phyloP scores from a whole-genome alignment of 2,113 vertebrate genomes.

The Sarotherodon lohbergeri region DNA sequence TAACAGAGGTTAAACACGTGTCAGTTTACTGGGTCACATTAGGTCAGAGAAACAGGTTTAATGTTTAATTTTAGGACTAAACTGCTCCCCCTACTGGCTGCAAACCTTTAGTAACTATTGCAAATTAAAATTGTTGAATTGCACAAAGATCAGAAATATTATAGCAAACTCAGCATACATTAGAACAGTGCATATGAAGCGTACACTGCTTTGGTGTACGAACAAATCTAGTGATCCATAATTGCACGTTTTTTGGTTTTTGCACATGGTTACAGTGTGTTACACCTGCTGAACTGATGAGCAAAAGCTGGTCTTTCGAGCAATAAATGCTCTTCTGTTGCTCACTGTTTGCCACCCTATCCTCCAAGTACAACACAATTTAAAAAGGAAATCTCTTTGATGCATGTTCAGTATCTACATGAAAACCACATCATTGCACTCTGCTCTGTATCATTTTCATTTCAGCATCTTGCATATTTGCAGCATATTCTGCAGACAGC shows the following conservation, averaged over 20 bases:
- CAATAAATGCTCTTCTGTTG: neutral
- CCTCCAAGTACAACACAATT: neutral
- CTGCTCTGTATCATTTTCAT: neutral
- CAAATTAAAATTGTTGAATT: no score
- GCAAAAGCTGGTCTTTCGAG: neutral
- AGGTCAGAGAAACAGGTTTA: neutral
- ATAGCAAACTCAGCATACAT: neutral
- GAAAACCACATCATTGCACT: neutral
- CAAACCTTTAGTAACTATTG: neutral
- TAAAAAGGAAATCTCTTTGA: neutral
- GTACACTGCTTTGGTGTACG: neutral
- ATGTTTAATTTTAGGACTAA: neutral
- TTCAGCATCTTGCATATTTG: neutral
- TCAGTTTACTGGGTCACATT: neutral
- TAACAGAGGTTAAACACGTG: neutral
- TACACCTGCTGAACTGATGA: neutral
- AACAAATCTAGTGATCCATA: neutral
- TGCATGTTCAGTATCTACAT: neutral
- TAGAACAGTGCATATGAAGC: neutral
- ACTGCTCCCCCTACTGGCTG: conserved; percentile 38
- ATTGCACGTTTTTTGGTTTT: neutral
- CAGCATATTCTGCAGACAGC: neutral
- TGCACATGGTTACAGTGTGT: neutral
- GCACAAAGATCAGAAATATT: neutral
- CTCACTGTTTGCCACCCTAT: neutral